Conservation (phyloP, 2,888 invertebrate species). For the Volucella zonaria region DNA sequence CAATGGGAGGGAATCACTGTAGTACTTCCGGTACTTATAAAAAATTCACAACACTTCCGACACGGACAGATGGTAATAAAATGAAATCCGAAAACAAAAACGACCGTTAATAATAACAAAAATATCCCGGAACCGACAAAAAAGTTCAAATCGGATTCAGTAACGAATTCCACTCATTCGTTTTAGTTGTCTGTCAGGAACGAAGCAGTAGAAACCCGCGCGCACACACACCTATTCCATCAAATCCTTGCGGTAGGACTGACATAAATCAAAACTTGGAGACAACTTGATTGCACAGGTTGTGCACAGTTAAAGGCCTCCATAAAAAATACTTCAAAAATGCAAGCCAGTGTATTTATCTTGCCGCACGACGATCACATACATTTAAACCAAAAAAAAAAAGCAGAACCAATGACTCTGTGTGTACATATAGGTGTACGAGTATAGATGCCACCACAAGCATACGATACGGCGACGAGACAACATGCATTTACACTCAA, state of each 20-base stretch:
- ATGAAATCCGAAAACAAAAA: conserved; percentile 9
- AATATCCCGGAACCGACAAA: conserved; percentile 19
- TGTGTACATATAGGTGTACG: neutral
- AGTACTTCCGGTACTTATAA: conserved; percentile 41
- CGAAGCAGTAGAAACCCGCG: conserved; percentile 27
- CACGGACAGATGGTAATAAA: conserved; percentile 21
- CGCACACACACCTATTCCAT: conserved; percentile 68
- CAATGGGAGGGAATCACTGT: conserved; percentile 2
- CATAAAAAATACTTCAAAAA: conserved; percentile 65
- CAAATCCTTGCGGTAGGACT: conserved; percentile 76
- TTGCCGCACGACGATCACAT: conserved; percentile 35
- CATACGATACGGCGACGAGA: conserved; percentile 34
- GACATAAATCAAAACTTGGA: conserved; percentile 77
- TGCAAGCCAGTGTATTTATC: conserved; percentile 70
- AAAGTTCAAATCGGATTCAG: conserved; percentile 30
- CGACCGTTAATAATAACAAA: too few relatives aligned
- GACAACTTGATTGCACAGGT: conserved; percentile 77
- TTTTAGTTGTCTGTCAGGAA: too few relatives aligned
- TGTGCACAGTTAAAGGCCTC: conserved; percentile 74
- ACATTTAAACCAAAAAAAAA: conserved; percentile 12
- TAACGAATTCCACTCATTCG: neutral
- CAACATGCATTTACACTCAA: conserved; percentile 69
- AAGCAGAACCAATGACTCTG: neutral
- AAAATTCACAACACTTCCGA: conserved; percentile 16
- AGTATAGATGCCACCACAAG: conserved; percentile 43